These are phyloP conservation scores for Sander lucioperca DNA, from an alignment of 2,113 vertebrate genomes.

Conservation along the genomic window DNA sequence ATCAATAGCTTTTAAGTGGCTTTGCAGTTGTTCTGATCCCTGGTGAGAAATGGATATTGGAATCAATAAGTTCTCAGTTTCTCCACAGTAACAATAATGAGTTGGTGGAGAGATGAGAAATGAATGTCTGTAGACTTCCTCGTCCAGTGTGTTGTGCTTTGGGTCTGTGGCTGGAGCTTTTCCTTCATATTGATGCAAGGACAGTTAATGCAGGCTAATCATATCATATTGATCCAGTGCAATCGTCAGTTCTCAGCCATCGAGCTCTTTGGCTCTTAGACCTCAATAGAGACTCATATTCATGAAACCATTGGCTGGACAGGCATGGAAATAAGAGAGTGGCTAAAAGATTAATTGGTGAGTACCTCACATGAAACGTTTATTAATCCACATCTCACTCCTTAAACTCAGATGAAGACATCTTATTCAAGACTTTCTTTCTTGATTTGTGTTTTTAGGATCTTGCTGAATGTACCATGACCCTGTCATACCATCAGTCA, in stretches of 20 bases:
- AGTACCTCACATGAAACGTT: slow-evolving; percentile 5
- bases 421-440: not conserved
- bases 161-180: slow-evolving; percentile 7
- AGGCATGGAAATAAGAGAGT: not conserved
- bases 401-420: not conserved
- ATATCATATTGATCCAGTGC: slow-evolving; percentile 16
- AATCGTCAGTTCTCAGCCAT: slow-evolving; percentile 1
- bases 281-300: slow-evolving; percentile 1
- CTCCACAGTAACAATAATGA: slow-evolving; percentile 57
- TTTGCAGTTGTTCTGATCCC: slow-evolving; percentile 75
- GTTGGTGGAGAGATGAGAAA: slow-evolving; percentile 34
- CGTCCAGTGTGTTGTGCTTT: not conserved
- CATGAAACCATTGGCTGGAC: not conserved
- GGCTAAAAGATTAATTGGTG: slow-evolving; percentile 14
- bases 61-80: slow-evolving; percentile 78
- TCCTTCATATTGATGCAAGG: not conserved
- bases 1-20: slow-evolving; percentile 81
- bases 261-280: slow-evolving; percentile 11
- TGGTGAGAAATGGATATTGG: slow-evolving; percentile 79
- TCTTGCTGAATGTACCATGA: not conserved
- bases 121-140: not conserved
- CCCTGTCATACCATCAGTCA: not conserved
- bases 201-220: slow-evolving; percentile 46
- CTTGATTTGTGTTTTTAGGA: not conserved
- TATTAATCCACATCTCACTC: not conserved